Base-by-base conservation (phyloP, 2,113 vertebrate genomes). In the Etheostoma spectabile region DNA sequence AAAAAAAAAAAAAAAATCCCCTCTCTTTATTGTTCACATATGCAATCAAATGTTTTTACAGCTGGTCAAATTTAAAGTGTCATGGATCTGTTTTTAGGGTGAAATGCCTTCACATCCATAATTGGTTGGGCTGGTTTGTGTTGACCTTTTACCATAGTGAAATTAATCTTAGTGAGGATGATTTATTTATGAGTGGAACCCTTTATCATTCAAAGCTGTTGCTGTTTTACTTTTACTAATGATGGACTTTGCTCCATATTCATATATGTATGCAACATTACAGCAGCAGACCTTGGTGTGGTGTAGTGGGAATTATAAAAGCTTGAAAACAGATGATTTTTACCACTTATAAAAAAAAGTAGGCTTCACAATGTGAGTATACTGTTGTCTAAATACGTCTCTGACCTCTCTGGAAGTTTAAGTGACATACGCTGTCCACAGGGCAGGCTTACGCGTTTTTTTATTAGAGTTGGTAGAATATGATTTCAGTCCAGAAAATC, bases 171-270 rank as follows among this genome's bases (percentile, higher is more conserved):
- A 7, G 12, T 53, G 49, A 24, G 35, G 75, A 24, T 33, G 38
- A 57, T 68, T 77, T 61, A 49, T 57, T 42, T 21, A 30, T 63
- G 14, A 33, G 49, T 21, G 22, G 30, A 15, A 24, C 30, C 24
- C 3, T 1, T 27, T 19, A 63, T 66, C 24, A 56, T 66, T 38
- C 2, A 2, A 18, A 38, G 52, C 35, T 55, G 57, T 71, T 51
- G 24, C 35, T 68, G 46, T 61, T 38, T 69, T 10, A 14, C 19
- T 8, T 61, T 76, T 85, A 85, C 79, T 71, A 79, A 6, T 27
- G 48, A 21, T 75, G 56, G 79, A 82, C 82, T 82, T 85, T 76
- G 74, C 33, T 59, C 64, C 18, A 22, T 42, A 22, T 64, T 48
- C 30, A 5, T 52, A 5, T 42, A 27, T 27, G 27, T 27, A 27